Base-by-base conservation (phyloP, 1,140 invertebrate genomes). In the Drosophila auraria region DNA sequence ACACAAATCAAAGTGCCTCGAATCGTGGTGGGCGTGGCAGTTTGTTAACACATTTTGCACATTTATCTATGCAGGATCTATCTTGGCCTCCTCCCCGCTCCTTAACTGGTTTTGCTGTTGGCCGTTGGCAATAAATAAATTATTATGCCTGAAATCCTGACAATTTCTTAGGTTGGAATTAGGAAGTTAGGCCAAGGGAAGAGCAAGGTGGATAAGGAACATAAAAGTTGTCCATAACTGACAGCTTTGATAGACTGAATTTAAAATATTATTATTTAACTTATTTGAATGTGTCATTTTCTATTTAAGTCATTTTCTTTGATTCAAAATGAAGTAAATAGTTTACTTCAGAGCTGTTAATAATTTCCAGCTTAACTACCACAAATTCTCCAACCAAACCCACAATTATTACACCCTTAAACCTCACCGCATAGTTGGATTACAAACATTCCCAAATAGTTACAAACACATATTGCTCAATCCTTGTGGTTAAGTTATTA, bases 1-100 rank as follows among this genome's bases (percentile, higher is more conserved):
- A 58, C 79, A 87, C 82, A 86, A 87, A 86, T 86, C 82, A 82
- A 82, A 82, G 83, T 60, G 57, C 57, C 33, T 53, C 8, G 30
- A 40, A 50, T 57, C 23, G 33, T 36, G 27, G 38, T 66, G 53
- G 72, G 72, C 61, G 74, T 65, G 74, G 51, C 61, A 45, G 23
- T 44, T 42, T 44, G 72, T 56, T 65, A 76, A 64, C 42, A 76
- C 51, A 76, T 76, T 65, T 64, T 64, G 60, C 50, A 65, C 30
- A 76, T 76, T 58, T 57, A 42, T 27, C 38, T 20, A 17, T 42
- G 30, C 45, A 27, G 36, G n/a, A 61, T 61, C 27, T 53, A 63
- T 36, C 40, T 23, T 1, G 38, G 14, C 30, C 25, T 62, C 30
- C 27, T 7, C 6, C n/a, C n/a, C n/a, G n/a, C 40, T 20, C 9